Conservation (phyloP, 2,888 invertebrate genomes). For the Tipula lateralis region DNA sequence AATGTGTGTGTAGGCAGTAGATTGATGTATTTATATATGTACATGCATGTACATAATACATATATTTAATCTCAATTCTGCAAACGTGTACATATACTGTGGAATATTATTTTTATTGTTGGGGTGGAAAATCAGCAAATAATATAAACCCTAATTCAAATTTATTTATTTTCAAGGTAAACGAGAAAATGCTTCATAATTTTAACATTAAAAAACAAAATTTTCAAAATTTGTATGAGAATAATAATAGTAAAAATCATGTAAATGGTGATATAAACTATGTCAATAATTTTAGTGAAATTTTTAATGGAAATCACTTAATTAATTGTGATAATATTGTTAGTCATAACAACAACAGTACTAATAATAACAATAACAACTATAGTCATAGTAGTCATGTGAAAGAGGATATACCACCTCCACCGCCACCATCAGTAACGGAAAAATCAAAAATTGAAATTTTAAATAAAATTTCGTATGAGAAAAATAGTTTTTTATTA, state of each 20-base stretch:
- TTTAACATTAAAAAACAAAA: background rate
- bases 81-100: background rate
- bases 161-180: background rate
- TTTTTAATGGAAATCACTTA: background rate
- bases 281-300: constrained; percentile 24
- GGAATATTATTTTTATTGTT: background rate
- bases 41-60: too few species aligned
- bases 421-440: background rate
- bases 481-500: constrained; percentile 41
- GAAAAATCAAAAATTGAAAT: background rate
- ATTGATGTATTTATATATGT: background rate
- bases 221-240: background rate
- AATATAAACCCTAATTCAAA: background rate
- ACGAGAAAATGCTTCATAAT: background rate
- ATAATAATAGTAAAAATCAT: background rate
- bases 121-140: background rate
- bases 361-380: background rate
- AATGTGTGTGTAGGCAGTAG: background rate
- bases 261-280: background rate
- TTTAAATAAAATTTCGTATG: constrained; percentile 20
- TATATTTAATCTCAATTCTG: background rate
- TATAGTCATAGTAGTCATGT: background rate
- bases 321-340: constrained; percentile 3
- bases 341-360: background rate
- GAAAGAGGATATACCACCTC: background rate